Percentiles rank a stretch among this genome's conserved stretches.
Conservation (phyloP, 2,888 invertebrate genomes). For the Pseudolycoriella hygida region DNA sequence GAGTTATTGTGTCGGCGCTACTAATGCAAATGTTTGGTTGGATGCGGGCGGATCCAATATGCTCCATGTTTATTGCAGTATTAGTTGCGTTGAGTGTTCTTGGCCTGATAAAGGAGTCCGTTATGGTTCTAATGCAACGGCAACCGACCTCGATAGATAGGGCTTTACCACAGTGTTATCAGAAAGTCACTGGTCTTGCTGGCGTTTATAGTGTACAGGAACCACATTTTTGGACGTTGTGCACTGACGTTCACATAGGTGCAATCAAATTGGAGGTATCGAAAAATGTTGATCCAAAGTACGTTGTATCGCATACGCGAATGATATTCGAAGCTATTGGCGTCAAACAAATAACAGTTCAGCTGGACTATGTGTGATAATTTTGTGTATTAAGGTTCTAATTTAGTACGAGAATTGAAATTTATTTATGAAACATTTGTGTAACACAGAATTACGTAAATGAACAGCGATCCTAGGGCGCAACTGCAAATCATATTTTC, state of each 20-base stretch:
- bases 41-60: slow-evolving; percentile 98
- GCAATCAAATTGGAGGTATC: slow-evolving; percentile 92
- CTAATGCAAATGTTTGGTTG: slow-evolving; percentile 92
- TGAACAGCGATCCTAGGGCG: too few relatives aligned
- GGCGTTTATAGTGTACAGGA: slow-evolving; percentile 94
- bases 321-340: slow-evolving; percentile 89
- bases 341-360: slow-evolving; percentile 80
- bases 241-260: slow-evolving; percentile 84
- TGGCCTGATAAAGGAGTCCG: slow-evolving; percentile 70
- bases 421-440: too few relatives aligned
- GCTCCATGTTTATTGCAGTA: slow-evolving; percentile 89
- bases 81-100: slow-evolving; percentile 78
- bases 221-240: slow-evolving; percentile 96
- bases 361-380: slow-evolving; percentile 67
- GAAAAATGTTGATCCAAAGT: slow-evolving; percentile 77
- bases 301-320: slow-evolving; percentile 81
- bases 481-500: too few relatives aligned
- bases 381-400: not conserved
- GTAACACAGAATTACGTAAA: too few relatives aligned
- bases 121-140: slow-evolving; percentile 84
- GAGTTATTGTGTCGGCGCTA: slow-evolving; percentile 87
- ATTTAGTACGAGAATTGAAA: too few relatives aligned
- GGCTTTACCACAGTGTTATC: slow-evolving; percentile 71
- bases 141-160: slow-evolving; percentile 72
- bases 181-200: slow-evolving; percentile 73